Base-by-base conservation (phyloP, 2,888 invertebrate species). In the Stenurella melanura region DNA sequence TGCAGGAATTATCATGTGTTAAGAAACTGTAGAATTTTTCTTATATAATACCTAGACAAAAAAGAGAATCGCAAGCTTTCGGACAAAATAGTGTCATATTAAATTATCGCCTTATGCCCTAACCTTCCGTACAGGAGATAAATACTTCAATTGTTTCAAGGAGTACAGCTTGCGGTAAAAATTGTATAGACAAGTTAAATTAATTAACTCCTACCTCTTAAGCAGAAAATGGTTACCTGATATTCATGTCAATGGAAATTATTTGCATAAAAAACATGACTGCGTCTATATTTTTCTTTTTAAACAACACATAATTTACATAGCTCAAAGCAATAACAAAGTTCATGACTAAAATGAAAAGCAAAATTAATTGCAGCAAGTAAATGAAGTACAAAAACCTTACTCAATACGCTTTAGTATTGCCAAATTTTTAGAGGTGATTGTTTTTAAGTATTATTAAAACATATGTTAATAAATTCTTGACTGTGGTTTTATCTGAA, bases 151-250 rank as follows among this genome's bases (percentile, higher is more conserved):
- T 50, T 50, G 50, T n/a, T 50, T 50, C 50, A 50, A 50, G 50
- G 50, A 50, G n/a, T n/a, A 17, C 50, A 50, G 50, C n/a, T 50
- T n/a, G 3, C 6, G 50, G 50, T 50, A 50, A 50, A 50, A 50
- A 50, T 50, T 1, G 4, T 50, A 50, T n/a, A 17, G 50, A 50
- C 50, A 50, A 50, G 50, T n/a, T 50, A 50, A 50, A 50, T 50
- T 50, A 50, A 50, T 50, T 50, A 50, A 50, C 50, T 50, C 50
- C 50, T 50, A 50, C 50, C n/a, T 50, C 50, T 50, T 50, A 50
- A 50, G 50, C 50, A 50, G 50, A 50, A 42, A 50, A 50, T 12
- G n/a, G 50, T 50, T 50, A 50, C 50, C 50, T 50, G 50, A 50
- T 50, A 50, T 50, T n/a, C n/a, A 50, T 50, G 50, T 50, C 50